Conservation (phyloP, 2,888 invertebrate species). For the Tipula confusa region DNA sequence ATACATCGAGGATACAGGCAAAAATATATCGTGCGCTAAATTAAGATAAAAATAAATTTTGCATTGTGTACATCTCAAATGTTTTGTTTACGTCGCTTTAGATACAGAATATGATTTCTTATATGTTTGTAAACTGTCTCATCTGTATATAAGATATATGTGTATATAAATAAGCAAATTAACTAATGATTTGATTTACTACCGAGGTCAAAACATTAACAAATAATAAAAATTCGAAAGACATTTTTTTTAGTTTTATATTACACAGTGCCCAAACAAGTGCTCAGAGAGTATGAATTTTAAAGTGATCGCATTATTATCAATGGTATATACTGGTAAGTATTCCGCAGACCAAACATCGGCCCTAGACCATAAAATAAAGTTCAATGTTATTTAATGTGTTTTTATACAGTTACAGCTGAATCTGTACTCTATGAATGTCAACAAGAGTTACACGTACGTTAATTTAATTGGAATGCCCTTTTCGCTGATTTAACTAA, state of each 20-base stretch:
- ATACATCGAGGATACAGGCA: not conserved
- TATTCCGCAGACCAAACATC: too few species aligned
- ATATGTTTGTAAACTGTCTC: not conserved
- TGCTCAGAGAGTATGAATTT: not conserved
- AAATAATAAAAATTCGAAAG: not conserved
- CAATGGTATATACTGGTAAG: not conserved
- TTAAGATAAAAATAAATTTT: not conserved
- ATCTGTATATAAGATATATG: not conserved
- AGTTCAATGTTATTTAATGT: not conserved
- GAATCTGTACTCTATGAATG: not conserved
- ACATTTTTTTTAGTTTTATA: not conserved
- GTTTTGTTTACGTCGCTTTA: not conserved
- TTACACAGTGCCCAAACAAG: not conserved
- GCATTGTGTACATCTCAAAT: not conserved
- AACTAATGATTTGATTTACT: not conserved
- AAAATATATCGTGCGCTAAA: not conserved
- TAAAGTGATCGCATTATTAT: not conserved
- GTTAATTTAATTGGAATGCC: not conserved
- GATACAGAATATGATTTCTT: not conserved
- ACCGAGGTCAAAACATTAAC: not conserved
- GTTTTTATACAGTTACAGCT: not conserved
- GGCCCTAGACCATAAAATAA: not conserved
- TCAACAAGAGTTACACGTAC: not conserved
- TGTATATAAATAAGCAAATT: not conserved
- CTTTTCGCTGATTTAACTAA: not conserved